These are phyloP conservation scores for Triplophysa rosa DNA, from an alignment of 2,113 vertebrate species.

Conservation along the genomic window DNA sequence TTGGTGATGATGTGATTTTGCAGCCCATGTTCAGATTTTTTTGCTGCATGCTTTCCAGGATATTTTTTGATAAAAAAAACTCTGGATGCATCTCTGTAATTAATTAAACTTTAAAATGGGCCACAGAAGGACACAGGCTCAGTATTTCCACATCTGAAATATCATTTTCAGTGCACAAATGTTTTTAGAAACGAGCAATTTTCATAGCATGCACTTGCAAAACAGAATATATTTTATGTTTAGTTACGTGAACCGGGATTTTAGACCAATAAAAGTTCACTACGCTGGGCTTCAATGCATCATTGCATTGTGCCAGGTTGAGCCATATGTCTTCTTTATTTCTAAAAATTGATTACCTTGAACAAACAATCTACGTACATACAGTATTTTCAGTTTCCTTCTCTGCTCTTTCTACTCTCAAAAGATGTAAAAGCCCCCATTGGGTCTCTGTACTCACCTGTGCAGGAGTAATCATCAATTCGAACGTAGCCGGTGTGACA, in stretches of 20 bases:
- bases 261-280: too few species aligned
- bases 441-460: slow-evolving; percentile 70
- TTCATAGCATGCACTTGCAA: too few species aligned
- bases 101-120: slow-evolving; percentile 16
- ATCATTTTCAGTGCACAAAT: not conserved
- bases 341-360: too few species aligned
- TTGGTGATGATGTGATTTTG: not conserved
- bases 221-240: too few species aligned
- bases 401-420: too few species aligned
- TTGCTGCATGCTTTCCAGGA: not conserved
- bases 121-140: slow-evolving; percentile 20
- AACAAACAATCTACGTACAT: too few species aligned
- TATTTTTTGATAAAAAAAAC: not conserved
- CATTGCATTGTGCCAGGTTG: too few species aligned
- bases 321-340: too few species aligned
- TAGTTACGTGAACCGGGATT: too few species aligned
- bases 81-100: slow-evolving; percentile 1
- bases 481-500: slow-evolving; percentile 83
- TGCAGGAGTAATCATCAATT: slow-evolving; percentile 88
- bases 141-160: not conserved
- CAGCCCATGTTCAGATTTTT: not conserved
- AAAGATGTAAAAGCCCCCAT: not conserved
- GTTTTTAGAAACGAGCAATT: too few species aligned
- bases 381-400: too few species aligned
- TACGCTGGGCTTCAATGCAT: too few species aligned